These are phyloP conservation scores for Phrynosoma platyrhinos DNA, from an alignment of 2,113 vertebrate genomes.

Conservation along the genomic window DNA sequence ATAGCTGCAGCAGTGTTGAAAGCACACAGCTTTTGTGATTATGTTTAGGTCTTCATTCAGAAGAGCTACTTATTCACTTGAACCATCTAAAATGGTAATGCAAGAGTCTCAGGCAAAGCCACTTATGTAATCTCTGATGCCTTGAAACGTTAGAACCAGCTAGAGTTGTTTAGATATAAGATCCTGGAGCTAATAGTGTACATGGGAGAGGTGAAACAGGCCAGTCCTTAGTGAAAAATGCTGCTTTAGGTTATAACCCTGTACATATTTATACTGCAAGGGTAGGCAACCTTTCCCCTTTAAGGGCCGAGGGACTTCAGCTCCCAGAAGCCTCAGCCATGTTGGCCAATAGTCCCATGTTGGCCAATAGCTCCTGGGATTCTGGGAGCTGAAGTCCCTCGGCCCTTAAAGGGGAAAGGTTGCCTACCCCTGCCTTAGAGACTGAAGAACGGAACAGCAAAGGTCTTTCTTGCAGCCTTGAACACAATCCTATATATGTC, in stretches of 20 bases:
- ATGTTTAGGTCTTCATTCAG: background rate
- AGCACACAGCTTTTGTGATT: background rate
- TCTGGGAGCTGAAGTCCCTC: too few species aligned
- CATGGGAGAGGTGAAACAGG: background rate
- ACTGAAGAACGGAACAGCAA: background rate
- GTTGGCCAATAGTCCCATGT: too few species aligned
- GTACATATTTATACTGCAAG: too few species aligned
- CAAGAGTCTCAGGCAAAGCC: background rate
- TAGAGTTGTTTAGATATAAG: background rate
- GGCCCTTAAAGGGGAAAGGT: too few species aligned
- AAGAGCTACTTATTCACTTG: background rate
- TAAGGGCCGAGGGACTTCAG: too few species aligned
- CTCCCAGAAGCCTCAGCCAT: too few species aligned
- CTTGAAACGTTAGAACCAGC: background rate
- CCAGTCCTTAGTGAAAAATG: background rate
- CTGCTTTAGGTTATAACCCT: background rate
- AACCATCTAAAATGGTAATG: background rate
- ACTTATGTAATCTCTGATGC: background rate
- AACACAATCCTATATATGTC: background rate
- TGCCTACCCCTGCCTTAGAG: too few species aligned
- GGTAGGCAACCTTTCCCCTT: too few species aligned
- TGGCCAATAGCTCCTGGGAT: too few species aligned
- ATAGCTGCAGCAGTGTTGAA: conserved; percentile 9
- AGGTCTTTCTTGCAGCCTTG: background rate
- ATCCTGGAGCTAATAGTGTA: background rate